Conservation (phyloP, 2,888 invertebrate genomes). For the Caenorhabditis wallacei region DNA sequence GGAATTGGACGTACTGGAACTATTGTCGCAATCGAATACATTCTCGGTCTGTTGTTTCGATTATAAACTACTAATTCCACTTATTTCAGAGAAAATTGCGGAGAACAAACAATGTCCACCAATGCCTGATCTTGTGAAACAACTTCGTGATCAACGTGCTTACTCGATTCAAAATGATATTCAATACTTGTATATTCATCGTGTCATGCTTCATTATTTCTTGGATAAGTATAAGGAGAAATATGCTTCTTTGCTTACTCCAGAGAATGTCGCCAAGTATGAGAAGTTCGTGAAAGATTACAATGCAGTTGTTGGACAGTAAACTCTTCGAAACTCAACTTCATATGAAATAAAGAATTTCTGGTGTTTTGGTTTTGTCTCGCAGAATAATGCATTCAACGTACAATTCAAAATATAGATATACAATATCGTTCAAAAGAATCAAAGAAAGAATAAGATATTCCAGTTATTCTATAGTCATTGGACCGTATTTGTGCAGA, state of each 20-base stretch:
- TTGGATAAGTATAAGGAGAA: constrained; percentile 69
- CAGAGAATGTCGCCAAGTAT: constrained; percentile 39
- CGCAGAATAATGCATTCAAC: no score
- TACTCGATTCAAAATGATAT: constrained; percentile 73
- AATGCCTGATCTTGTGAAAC: constrained; percentile 71
- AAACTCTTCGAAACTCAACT: background rate
- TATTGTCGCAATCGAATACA: constrained; percentile 74
- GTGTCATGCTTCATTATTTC: constrained; percentile 74
- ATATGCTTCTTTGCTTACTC: constrained; percentile 28
- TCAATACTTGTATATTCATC: constrained; percentile 75
- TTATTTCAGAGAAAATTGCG: constrained; percentile 35
- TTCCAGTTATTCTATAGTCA: no score
- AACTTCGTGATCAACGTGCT: constrained; percentile 70
- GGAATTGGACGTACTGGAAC: constrained; percentile 74
- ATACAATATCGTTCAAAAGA: no score
- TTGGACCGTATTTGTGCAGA: no score
- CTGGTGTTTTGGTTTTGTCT: no score
- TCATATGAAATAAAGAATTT: no score
- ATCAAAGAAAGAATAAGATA: no score
- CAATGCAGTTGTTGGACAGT: constrained; percentile 39
- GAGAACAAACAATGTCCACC: constrained; percentile 22
- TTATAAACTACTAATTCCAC: background rate
- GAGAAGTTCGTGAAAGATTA: constrained; percentile 51
- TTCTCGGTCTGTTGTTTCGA: constrained; percentile 44
- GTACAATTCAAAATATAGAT: no score